These are phyloP conservation scores for Exephanes ischioxanthus DNA, from an alignment of 2,888 invertebrate species.

Conservation along the genomic window DNA sequence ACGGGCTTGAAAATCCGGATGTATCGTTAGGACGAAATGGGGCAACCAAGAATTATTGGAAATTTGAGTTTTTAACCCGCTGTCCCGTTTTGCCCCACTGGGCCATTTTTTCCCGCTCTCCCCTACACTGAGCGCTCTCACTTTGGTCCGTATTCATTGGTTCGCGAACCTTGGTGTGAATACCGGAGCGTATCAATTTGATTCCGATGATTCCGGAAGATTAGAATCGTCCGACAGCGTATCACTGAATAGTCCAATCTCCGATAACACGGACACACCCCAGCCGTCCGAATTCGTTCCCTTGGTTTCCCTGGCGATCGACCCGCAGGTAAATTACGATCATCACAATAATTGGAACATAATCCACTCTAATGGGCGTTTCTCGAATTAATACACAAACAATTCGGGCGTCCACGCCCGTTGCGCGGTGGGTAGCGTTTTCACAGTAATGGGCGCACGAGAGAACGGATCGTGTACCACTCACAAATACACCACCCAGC, in stretches of 20 bases:
- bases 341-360: constrained; percentile 3
- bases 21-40: too few relatives aligned
- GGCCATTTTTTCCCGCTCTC: too few relatives aligned
- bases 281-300: background rate
- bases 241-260: background rate
- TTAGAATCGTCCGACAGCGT: background rate
- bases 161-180: background rate
- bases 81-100: too few relatives aligned
- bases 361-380: constrained; percentile 1
- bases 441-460: background rate
- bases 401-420: background rate
- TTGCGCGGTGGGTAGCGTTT: constrained; percentile 16
- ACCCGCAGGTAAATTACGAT: background rate
- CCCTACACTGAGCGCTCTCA: background rate
- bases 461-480: background rate
- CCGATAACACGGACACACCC: background rate
- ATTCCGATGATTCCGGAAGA: background rate
- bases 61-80: too few relatives aligned
- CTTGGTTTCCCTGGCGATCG: constrained; percentile 10
- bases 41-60: too few relatives aligned
- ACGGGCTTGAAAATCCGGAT: too few relatives aligned
- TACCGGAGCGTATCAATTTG: background rate
- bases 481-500: background rate
- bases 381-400: background rate
- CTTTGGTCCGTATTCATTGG: background rate